These are phyloP conservation scores for Listrodromus nycthemerus DNA, from an alignment of 2,888 invertebrate genomes.

Conservation along the genomic window DNA sequence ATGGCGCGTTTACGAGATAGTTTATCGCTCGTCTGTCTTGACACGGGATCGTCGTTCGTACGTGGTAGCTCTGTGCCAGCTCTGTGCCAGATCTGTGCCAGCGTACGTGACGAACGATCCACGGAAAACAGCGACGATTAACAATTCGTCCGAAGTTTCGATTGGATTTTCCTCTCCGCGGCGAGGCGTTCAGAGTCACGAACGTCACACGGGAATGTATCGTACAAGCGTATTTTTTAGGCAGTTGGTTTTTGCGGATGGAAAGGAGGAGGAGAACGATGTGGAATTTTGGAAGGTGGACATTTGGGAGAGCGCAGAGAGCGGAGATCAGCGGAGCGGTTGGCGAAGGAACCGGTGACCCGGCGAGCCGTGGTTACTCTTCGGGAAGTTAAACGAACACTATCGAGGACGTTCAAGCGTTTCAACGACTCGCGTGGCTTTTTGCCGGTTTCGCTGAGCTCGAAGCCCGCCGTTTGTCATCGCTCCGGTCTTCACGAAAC, in stretches of 20 bases:
- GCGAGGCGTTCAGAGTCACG: neutral
- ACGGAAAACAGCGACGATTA: constrained; percentile 60
- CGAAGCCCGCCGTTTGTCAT: neutral
- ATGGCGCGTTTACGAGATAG: constrained; percentile 60
- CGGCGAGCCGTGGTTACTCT: neutral
- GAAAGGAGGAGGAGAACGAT: too few relatives aligned
- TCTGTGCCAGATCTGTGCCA: neutral
- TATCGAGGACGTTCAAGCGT: neutral
- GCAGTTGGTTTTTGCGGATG: constrained; percentile 7
- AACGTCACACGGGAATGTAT: constrained; percentile 12
- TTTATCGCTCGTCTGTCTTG: constrained; percentile 55
- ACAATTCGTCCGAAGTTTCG: constrained; percentile 61
- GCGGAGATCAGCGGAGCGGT: neutral
- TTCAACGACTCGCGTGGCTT: neutral
- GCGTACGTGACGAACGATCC: constrained; percentile 59
- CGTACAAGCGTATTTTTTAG: neutral
- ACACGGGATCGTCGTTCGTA: constrained; percentile 52
- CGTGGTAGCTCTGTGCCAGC: constrained; percentile 25
- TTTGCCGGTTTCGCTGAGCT: neutral
- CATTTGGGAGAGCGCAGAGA: neutral
- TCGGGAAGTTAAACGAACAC: constrained; percentile 18
- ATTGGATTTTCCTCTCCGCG: constrained; percentile 59
- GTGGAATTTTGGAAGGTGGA: too few relatives aligned
- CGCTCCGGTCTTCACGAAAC: constrained; percentile 14
- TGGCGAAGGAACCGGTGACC: neutral